phyloP scores from a whole-genome alignment of 2,797 vertebrate species.

The Merluccius polli region DNA sequence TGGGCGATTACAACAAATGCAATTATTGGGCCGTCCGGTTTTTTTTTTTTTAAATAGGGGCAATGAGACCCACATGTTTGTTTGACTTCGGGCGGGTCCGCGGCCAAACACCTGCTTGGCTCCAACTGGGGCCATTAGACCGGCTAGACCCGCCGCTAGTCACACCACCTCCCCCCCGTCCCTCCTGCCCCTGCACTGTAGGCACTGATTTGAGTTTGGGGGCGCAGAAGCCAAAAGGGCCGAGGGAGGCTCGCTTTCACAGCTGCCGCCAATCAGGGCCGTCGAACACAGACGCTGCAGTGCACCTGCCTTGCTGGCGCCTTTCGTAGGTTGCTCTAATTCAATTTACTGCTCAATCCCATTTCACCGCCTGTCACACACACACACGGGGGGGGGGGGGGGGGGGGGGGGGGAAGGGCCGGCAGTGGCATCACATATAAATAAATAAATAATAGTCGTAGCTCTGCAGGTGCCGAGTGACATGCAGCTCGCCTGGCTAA shows the following conservation, averaged over 20 bases:
- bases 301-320: conserved; percentile 73
- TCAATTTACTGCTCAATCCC: conserved; percentile 73
- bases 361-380: conserved; percentile 64
- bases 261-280: conserved; percentile 63
- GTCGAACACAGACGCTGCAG: conserved; percentile 55
- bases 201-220: conserved; percentile 40
- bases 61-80: conserved; percentile 21
- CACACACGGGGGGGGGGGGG: conserved; percentile 17
- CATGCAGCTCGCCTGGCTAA: conserved; percentile 1
- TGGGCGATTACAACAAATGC: background rate
- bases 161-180: conserved; percentile 10
- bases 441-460: background rate
- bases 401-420: too few relatives aligned
- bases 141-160: background rate
- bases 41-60: conserved; percentile 19
- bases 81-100: background rate
- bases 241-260: conserved; percentile 48
- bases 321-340: conserved; percentile 62
- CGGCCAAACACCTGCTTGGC: conserved; percentile 24
- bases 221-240: conserved; percentile 51
- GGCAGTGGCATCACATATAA: conserved; percentile 31
- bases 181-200: conserved; percentile 31
- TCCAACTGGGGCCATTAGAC: background rate
- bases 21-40: background rate
- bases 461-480: background rate